Evolutionary conservation across 2,888 invertebrate species (phyloP).

Genomic region (Tolmerus cingulatus): DNA sequence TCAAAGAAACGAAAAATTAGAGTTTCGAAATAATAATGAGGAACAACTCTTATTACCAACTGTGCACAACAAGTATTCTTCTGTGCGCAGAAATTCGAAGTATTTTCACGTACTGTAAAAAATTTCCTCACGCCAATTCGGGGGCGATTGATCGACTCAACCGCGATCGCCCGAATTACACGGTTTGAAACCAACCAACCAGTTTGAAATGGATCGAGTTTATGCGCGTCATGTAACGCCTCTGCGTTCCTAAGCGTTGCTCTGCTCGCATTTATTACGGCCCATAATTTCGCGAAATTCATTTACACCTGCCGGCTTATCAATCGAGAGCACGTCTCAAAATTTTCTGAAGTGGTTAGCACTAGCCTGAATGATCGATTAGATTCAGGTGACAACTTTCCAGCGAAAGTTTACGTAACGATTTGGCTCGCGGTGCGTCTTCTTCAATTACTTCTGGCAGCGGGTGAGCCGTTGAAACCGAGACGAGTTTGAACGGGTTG

Average conservation of each 20-base stretch:
- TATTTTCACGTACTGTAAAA: background rate
- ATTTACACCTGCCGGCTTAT: background rate
- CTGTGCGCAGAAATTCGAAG: background rate
- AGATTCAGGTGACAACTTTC: constrained; percentile 1
- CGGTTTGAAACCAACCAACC: background rate
- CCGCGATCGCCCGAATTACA: background rate
- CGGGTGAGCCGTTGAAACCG: background rate
- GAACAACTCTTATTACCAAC: background rate
- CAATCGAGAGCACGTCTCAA: background rate
- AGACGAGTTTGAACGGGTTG: background rate
- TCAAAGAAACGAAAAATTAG: too few species aligned
- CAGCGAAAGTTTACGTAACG: constrained; percentile 39
- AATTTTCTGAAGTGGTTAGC: background rate
- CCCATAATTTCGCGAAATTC: background rate
- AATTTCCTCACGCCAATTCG: background rate
- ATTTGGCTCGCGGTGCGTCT: background rate
- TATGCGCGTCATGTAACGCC: background rate
- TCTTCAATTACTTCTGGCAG: background rate
- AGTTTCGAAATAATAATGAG: background rate
- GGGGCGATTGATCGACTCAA: background rate
- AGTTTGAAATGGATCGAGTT: background rate
- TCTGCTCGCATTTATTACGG: background rate
- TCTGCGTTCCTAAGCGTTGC: background rate
- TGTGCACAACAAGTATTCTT: background rate
- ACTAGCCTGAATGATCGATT: background rate